Conservation (phyloP, 1,140 invertebrate genomes). For the Dendrolimus punctatus region DNA sequence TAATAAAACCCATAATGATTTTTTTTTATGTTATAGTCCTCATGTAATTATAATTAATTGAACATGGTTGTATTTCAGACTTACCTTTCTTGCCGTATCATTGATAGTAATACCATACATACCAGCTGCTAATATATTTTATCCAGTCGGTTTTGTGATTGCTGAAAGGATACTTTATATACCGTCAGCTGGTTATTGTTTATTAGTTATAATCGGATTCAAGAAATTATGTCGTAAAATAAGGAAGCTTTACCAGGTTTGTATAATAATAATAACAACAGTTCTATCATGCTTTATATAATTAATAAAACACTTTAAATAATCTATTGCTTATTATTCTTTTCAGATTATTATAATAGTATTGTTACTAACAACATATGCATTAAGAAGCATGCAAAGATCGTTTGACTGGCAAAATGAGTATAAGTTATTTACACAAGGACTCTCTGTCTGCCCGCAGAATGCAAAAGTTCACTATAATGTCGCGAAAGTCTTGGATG, state of each 20-base stretch:
- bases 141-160: conserved; percentile 93
- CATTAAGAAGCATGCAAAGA: conserved; percentile 78
- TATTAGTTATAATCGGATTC: conserved; percentile 81
- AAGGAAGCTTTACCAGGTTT: conserved; percentile 12
- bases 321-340: background rate
- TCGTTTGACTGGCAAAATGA: conserved; percentile 87
- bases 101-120: conserved; percentile 90
- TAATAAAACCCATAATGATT: no score
- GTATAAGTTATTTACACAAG: conserved; percentile 80
- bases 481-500: conserved; percentile 89
- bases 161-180: conserved; percentile 91
- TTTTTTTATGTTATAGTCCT: no score
- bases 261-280: conserved; percentile 1
- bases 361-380: conserved; percentile 71
- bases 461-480: conserved; percentile 99
- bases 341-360: conserved; percentile 26
- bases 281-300: no score
- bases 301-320: no score
- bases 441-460: conserved; percentile 82
- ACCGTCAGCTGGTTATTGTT: conserved; percentile 88
- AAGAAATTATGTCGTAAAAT: conserved; percentile 28
- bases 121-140: conserved; percentile 92
- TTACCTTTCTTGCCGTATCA: conserved; percentile 75
- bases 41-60: no score
- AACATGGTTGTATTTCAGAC: conserved; percentile 14